phyloP scores from a whole-genome alignment of 2,888 invertebrate species.

The Automeris io region DNA sequence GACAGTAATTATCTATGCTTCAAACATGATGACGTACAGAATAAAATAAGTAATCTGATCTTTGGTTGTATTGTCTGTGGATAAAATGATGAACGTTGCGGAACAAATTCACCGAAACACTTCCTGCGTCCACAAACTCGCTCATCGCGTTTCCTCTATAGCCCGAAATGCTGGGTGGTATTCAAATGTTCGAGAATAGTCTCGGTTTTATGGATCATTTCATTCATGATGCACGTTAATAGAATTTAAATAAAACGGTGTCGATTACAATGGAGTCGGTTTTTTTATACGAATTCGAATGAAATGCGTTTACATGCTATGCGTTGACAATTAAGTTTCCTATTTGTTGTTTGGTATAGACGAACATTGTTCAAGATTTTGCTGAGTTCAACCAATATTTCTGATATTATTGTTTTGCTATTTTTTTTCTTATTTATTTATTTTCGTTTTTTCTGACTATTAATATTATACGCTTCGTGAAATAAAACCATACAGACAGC shows the following conservation, averaged over 20 bases:
- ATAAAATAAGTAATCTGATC: conserved; percentile 20
- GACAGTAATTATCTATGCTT: too few species aligned
- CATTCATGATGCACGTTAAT: conserved; percentile 1
- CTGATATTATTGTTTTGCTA: too few species aligned
- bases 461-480: too few species aligned
- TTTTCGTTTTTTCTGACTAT: too few species aligned
- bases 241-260: conserved; percentile 1
- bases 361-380: too few species aligned
- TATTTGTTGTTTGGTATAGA: too few species aligned
- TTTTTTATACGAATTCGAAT: not conserved
- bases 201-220: conserved; percentile 1
- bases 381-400: too few species aligned
- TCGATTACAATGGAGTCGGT: conserved; percentile 1
- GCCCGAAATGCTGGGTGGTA: not conserved
- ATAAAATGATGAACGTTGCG: conserved; percentile 16
- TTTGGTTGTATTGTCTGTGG: conserved; percentile 27
- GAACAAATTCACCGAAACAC: conserved; percentile 28
- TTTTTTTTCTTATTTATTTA: too few species aligned
- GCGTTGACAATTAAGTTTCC: not conserved
- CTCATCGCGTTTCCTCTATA: conserved; percentile 6
- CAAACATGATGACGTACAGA: conserved; percentile 14
- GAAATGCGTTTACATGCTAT: too few species aligned
- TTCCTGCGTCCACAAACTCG: conserved; percentile 18
- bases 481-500: too few species aligned
- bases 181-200: not conserved